phyloP scores from a whole-genome alignment of 2,113 vertebrate genomes.

The Vulpes vulpes region DNA sequence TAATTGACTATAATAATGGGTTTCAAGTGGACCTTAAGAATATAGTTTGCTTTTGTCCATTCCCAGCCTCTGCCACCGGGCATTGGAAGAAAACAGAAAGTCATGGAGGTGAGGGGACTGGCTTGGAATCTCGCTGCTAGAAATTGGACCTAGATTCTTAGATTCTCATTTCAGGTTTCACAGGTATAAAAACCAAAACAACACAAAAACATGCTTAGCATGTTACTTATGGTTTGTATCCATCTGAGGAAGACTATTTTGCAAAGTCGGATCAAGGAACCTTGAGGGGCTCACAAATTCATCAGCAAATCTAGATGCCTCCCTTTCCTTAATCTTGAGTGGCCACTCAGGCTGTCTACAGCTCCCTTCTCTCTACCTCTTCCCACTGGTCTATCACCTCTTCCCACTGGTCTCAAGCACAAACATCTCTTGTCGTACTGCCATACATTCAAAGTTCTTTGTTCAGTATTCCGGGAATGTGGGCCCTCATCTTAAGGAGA shows the following conservation, averaged over 20 bases:
- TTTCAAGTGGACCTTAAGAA: neutral
- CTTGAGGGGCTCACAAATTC: neutral
- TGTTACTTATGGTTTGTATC: neutral
- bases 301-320: neutral
- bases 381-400: neutral
- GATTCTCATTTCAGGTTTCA: neutral
- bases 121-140: neutral
- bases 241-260: neutral
- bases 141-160: neutral
- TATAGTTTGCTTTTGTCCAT: neutral
- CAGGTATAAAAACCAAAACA: neutral
- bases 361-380: neutral
- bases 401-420: neutral
- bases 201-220: neutral
- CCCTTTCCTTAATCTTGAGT: neutral
- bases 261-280: neutral
- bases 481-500: neutral
- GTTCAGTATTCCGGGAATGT: neutral
- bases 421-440: fast-evolving
- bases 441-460: neutral
- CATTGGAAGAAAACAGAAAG: neutral
- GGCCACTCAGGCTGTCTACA: neutral
- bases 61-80: neutral
- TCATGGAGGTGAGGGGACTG: neutral
- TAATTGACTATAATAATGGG: neutral